Base-by-base conservation (phyloP, 2,113 vertebrate species). In the Microcebus tavaratra region DNA sequence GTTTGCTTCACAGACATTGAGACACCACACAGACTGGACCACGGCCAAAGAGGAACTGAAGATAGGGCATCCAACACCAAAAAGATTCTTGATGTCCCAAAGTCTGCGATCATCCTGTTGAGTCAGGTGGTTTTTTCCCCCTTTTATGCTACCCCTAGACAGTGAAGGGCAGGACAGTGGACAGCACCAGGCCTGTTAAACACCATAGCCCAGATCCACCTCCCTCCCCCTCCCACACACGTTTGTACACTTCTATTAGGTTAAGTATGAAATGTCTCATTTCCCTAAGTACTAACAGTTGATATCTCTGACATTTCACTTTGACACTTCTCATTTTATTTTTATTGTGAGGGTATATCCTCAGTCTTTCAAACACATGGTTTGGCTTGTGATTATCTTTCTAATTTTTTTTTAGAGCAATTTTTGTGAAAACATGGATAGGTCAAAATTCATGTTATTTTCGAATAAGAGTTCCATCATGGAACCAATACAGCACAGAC, bases 1-100 rank as follows among this genome's bases (percentile, higher is more conserved):
- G 55, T 78, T 12, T 55, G 85, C 91, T 85, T 80, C 75, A 34
- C 27, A 63, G 75, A 29, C 48, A 36, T 2, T 18, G 45, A 96
- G 45, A 45, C 31, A 92, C 15, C 82, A 88, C 8, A 67, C 7
- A 42, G 59, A 53, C 2, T 42, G 59, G 86, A 85, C 20, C 2
- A 4, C 53, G 53, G 95, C 23, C 92, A 82, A 82, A 84, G 23
- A 53, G 21, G 39, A 92, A 61, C 27, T 21, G 23, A 72, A 76
- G 63, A 73, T 15, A 55, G 45, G 23, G 12, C 63, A 31, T 73
- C 53, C 39, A 39, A 23, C 34, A 65, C 39, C 13, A 23, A 45
- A 68, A 65, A 63, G 73, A 80, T 15, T 76, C n/a, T 20, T 23
- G 27, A 8, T 3, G 25, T 53, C 34, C 42, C 15, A 7, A 85